Evolutionary conservation across 2,797 vertebrate genomes (phyloP).

Genomic region (Buphagus erythrorhynchus): DNA sequence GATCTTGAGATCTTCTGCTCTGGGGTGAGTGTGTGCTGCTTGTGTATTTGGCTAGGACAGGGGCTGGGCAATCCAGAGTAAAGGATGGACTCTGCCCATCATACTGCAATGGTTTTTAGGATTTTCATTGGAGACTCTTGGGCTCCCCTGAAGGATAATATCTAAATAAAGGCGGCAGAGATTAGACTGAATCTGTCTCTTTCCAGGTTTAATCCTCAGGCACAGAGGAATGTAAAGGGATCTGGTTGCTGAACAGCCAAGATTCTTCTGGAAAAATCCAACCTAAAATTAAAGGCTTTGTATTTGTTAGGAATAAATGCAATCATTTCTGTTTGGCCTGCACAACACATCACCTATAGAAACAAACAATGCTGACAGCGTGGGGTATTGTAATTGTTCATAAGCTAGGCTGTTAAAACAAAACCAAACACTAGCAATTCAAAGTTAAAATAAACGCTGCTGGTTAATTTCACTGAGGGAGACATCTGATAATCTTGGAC

Average conservation of each 20-base stretch:
- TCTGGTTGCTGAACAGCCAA: neutral
- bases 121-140: neutral
- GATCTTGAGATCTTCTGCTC: neutral
- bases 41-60: accelerated
- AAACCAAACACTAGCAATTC: neutral
- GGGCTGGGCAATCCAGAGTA: neutral
- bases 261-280: neutral
- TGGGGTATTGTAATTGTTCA: neutral
- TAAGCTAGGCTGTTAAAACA: neutral
- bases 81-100: neutral
- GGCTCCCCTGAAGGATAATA: neutral
- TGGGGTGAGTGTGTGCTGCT: accelerated
- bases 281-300: neutral
- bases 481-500: neutral
- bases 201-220: neutral
- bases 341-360: neutral
- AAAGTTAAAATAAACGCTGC: neutral
- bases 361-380: neutral
- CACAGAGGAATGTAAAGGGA: neutral
- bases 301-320: neutral
- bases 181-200: neutral
- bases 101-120: neutral
- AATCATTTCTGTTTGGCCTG: neutral
- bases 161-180: neutral
- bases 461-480: neutral